Conservation (phyloP, 64 coral and sea anemone species). For the Anthopleura sola region DNA sequence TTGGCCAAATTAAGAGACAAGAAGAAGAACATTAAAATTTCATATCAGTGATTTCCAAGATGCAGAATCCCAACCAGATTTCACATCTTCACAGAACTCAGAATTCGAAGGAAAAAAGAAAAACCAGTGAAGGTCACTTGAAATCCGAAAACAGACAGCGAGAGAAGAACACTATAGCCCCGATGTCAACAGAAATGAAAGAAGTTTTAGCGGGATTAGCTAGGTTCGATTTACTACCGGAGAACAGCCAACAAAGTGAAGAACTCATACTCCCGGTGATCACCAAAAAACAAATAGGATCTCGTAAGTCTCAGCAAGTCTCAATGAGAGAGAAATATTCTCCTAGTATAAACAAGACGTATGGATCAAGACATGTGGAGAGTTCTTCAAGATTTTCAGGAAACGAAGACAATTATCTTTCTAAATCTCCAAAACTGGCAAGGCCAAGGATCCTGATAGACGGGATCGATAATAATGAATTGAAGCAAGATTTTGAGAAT, state of each 20-base stretch:
- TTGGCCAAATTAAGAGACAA: too few species aligned
- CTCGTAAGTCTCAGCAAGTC: background rate
- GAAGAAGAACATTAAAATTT: too few species aligned
- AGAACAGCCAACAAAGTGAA: background rate
- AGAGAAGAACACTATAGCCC: background rate
- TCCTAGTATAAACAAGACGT: background rate
- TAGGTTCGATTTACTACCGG: conserved; percentile 2
- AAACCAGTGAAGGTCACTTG: background rate
- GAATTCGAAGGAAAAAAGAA: background rate
- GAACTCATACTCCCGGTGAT: background rate
- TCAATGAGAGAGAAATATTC: background rate
- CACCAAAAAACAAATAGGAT: background rate
- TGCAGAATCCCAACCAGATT: background rate
- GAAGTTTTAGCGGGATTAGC: conserved; percentile 1
- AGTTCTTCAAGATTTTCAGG: background rate
- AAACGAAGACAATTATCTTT: background rate
- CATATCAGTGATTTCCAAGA: background rate
- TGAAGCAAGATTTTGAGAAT: background rate
- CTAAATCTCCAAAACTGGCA: background rate
- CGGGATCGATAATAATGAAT: background rate
- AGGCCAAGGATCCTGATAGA: background rate
- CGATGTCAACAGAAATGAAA: conserved; percentile 13
- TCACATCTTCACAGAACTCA: background rate
- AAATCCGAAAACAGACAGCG: background rate
- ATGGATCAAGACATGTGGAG: background rate